Base-by-base conservation (phyloP, 2,113 vertebrate species). In the Pandion haliaetus region DNA sequence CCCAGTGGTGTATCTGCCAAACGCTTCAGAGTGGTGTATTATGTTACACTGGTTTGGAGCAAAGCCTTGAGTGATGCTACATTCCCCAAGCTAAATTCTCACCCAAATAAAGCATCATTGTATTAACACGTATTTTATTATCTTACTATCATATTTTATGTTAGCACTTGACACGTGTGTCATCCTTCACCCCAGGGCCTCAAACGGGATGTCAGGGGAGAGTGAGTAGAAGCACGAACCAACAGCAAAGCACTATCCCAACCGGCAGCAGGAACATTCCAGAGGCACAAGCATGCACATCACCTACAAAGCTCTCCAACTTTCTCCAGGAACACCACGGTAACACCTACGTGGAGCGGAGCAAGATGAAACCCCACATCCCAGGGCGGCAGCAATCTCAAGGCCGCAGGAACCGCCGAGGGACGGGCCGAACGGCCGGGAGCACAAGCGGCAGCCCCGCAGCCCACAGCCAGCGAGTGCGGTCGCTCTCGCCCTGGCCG, bases 301-400 rank as follows among this genome's bases (percentile, higher is more conserved):
- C 58, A 9, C 4, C 62, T 4, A 36, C 28, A n/a, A 10, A 85
- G 86, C 80, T 40, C 83, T 34, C 62, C 61, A 44, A 86, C 80
- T 84, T 91, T 36, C 38, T 32, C 38, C 78, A 32, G 45, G 36
- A 70, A 14, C 58, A 17, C 25, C 4, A 12, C 67, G 6, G 29
- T 11, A 32, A 18, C 47, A 45, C 26, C 57, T 6, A 18, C 1
- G 4, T 4, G 16, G 18, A 26, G n/a, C 8, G 23, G 10, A 45
- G 32, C 57, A 4, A 36, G 28, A 4, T 16, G 9, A 8, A 57
- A 0, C 21, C 28, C 26, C 40, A 0, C 25, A 1, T 0, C 4
- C 15, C 59, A 7, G 17, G 57, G 32, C 57, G 21, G 70, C 77
- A 10, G 71, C 66, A 1, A 1, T 0, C 16, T 4, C 40, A 6